These are phyloP conservation scores for Copsychus sechellarum DNA, from an alignment of 2,113 vertebrate species.

Conservation along the genomic window DNA sequence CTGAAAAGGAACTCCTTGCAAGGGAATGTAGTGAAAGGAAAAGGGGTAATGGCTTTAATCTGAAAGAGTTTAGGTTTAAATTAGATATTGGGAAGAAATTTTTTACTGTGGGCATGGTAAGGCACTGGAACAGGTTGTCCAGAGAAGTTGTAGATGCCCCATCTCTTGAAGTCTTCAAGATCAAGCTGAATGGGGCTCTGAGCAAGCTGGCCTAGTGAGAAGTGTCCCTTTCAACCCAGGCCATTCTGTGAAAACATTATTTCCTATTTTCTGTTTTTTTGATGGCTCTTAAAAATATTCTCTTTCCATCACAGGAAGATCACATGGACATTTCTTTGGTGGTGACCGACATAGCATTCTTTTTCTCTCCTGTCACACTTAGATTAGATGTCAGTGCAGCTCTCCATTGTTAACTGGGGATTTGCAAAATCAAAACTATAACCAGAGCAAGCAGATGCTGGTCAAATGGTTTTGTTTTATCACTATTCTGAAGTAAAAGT, in stretches of 20 bases:
- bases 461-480: background rate
- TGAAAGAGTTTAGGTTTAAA: background rate
- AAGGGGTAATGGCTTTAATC: background rate
- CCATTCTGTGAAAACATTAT: conserved; percentile 30
- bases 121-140: background rate
- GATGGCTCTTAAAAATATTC: conserved; percentile 37
- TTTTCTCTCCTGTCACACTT: background rate
- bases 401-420: background rate
- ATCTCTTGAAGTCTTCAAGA: background rate
- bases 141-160: background rate
- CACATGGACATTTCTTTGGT: background rate
- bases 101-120: background rate
- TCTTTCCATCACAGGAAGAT: conserved; percentile 12
- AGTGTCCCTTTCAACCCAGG: background rate
- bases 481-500: background rate
- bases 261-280: conserved; percentile 51
- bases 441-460: background rate
- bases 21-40: background rate
- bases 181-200: background rate
- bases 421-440: background rate
- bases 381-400: background rate
- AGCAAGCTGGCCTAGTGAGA: background rate
- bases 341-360: background rate
- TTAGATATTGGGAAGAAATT: background rate
- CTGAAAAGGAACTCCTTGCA: background rate